phyloP scores from a whole-genome alignment of 2,797 vertebrate species.

The Orestias chungarensis region DNA sequence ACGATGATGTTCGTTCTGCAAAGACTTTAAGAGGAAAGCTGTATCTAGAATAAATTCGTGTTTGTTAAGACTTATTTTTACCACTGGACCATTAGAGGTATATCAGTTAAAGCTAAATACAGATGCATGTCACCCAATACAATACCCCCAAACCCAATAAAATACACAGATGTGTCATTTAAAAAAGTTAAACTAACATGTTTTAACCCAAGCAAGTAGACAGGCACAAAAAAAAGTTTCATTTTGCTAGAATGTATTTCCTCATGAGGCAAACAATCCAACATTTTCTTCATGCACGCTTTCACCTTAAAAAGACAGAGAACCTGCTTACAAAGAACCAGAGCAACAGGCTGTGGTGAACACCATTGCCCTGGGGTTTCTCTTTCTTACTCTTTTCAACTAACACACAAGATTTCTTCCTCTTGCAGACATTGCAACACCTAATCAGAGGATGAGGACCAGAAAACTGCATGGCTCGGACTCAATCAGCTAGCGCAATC shows the following conservation, averaged over 20 bases:
- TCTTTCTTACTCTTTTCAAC: slow-evolving; percentile 1
- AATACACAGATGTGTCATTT: neutral
- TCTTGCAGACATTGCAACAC: slow-evolving; percentile 63
- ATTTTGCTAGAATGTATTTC: neutral
- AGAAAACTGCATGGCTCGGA: slow-evolving; percentile 66
- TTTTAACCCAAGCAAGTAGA: neutral
- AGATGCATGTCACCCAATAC: neutral
- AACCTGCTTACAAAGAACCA: slow-evolving; percentile 7
- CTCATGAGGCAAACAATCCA: neutral
- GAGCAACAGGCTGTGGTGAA: slow-evolving; percentile 24
- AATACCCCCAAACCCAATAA: neutral
- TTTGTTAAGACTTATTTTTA: neutral
- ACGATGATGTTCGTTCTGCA: neutral
- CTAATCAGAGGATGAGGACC: slow-evolving; percentile 73
- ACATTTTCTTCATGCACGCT: neutral
- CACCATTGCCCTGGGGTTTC: slow-evolving; percentile 14
- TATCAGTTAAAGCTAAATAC: neutral
- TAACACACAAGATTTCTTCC: slow-evolving; percentile 32
- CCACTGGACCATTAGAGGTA: neutral
- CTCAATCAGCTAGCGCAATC: slow-evolving; percentile 75
- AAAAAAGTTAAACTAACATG: neutral
- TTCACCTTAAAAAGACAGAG: neutral
- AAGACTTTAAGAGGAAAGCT: neutral
- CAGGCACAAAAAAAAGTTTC: neutral
- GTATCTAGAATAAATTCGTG: neutral